Percentiles rank a stretch among this genome's conserved stretches.
Conservation (phyloP, 2,888 invertebrate species). For the Drosophila nr. perissopoda region DNA sequence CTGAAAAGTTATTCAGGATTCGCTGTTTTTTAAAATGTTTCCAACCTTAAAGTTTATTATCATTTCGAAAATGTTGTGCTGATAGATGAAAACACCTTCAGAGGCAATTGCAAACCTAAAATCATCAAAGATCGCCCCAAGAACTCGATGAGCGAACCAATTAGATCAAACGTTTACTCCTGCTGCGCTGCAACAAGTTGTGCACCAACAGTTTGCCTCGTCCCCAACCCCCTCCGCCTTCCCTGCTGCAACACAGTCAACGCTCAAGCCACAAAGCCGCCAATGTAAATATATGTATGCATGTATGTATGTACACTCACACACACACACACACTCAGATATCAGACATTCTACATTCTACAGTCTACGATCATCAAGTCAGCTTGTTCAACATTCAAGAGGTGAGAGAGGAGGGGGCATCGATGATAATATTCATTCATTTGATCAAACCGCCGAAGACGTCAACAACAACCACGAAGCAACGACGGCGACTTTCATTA, state of each 20-base stretch:
- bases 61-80: constrained; percentile 23
- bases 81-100: constrained; percentile 29
- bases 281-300: constrained; percentile 52
- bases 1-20: background rate
- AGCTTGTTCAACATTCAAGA: constrained; percentile 71
- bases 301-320: constrained; percentile 14
- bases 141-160: constrained; percentile 72
- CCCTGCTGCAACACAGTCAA: constrained; percentile 34
- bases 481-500: constrained; percentile 75
- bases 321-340: constrained; percentile 37
- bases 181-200: constrained; percentile 74
- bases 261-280: constrained; percentile 49
- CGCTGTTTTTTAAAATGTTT: background rate
- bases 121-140: constrained; percentile 36
- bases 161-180: constrained; percentile 80
- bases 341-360: constrained; percentile 64
- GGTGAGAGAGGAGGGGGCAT: constrained; percentile 45
- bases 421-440: constrained; percentile 82
- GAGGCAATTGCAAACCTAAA: constrained; percentile 9
- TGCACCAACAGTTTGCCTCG: constrained; percentile 34
- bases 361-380: constrained; percentile 71
- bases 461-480: constrained; percentile 56
- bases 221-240: background rate
- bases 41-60: constrained; percentile 9
- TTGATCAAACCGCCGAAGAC: constrained; percentile 81